Evolutionary conservation across 2,797 vertebrate species (phyloP).

Genomic region (Falco concolor): DNA sequence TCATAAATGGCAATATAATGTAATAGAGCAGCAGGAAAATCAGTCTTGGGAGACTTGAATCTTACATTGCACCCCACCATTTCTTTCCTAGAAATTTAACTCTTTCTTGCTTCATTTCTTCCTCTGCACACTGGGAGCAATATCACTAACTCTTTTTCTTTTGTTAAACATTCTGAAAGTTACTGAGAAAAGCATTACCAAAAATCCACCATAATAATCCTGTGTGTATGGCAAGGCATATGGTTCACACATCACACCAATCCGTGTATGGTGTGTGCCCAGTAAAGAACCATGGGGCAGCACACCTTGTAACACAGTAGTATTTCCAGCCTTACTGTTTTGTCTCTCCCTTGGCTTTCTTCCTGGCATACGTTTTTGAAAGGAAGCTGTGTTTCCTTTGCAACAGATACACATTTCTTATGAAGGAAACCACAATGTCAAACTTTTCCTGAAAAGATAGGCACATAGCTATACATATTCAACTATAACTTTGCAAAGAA

Average conservation of each 20-base stretch:
- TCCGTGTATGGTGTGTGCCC: accelerated
- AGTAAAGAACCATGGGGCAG: accelerated
- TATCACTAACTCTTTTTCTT: not conserved
- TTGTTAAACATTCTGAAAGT: not conserved
- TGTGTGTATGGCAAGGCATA: not conserved
- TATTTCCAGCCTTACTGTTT: not conserved
- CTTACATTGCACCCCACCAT: not conserved
- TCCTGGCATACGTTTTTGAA: not conserved
- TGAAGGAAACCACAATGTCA: conserved; percentile 38
- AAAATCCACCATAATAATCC: accelerated
- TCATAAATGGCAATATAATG: not conserved
- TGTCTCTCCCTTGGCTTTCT: not conserved
- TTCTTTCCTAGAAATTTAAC: not conserved
- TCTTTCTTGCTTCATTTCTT: not conserved
- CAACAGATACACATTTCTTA: conserved; percentile 1
- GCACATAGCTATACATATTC: not conserved
- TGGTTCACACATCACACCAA: accelerated
- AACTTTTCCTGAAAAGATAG: conserved; percentile 42
- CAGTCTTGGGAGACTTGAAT: not conserved
- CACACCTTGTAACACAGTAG: accelerated
- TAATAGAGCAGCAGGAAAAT: not conserved
- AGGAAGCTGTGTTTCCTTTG: conserved; percentile 37
- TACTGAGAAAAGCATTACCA: not conserved
- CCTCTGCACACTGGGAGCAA: not conserved
- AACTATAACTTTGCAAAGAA: not conserved